These are phyloP conservation scores for Esox masquinongy DNA, from an alignment of 2,797 vertebrate species.

Conservation along the genomic window DNA sequence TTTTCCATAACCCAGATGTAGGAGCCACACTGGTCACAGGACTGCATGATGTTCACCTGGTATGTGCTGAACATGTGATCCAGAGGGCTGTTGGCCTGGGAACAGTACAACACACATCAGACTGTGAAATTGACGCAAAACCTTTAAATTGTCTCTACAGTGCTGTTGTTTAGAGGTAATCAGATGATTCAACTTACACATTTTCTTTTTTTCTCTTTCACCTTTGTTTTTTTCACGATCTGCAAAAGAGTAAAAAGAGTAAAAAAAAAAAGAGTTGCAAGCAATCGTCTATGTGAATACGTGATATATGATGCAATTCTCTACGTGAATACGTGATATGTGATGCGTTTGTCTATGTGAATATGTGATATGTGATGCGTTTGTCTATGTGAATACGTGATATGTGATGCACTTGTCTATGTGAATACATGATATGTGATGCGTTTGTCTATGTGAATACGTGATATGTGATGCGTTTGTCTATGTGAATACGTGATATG, in stretches of 20 bases:
- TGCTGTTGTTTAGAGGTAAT: neutral
- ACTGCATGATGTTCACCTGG: conserved; percentile 95
- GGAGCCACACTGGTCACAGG: conserved; percentile 91
- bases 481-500: too few relatives aligned
- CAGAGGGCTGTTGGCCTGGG: conserved; percentile 82
- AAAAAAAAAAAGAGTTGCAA: neutral
- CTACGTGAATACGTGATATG: neutral
- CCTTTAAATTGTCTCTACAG: too few relatives aligned
- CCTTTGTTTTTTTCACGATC: conserved; percentile 80
- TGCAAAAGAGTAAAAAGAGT: conserved; percentile 41
- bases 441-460: too few relatives aligned
- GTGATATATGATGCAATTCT: neutral
- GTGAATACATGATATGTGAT: too few relatives aligned
- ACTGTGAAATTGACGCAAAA: neutral
- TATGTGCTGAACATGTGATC: conserved; percentile 90
- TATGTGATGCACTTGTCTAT: too few relatives aligned
- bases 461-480: too few relatives aligned
- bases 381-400: too few relatives aligned
- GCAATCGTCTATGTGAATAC: neutral
- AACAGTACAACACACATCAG: conserved; percentile 6
- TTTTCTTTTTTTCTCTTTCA: conserved; percentile 84
- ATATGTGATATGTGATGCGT: too few relatives aligned
- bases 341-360: neutral
- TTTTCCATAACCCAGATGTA: conserved; percentile 98
- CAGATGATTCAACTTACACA: conserved; percentile 75